Percentiles rank a stretch among this genome's conserved stretches.
Evolutionary conservation across 2,888 invertebrate species (phyloP).

Genomic region (Frankliniella fusca): DNA sequence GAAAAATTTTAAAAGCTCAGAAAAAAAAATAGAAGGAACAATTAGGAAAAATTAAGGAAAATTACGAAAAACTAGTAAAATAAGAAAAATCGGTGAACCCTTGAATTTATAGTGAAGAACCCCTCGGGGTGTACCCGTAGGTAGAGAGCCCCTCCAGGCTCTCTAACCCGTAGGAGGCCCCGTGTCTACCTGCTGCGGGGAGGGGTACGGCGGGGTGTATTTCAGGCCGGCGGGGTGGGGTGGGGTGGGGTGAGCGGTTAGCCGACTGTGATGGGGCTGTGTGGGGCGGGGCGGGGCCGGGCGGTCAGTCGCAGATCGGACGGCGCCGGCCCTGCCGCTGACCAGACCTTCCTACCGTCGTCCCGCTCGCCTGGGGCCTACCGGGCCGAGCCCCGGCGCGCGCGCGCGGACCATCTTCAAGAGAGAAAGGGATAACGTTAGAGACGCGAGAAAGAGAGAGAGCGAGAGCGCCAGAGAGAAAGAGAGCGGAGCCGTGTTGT

Average conservation of each 20-base stretch:
- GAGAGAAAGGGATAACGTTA: neutral
- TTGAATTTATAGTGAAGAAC: no score
- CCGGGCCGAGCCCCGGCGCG: neutral
- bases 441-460: neutral
- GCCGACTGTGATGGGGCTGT: no score
- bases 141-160: no score
- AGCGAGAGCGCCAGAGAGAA: neutral
- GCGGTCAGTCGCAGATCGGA: slow-evolving; percentile 15
- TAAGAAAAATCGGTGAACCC: no score
- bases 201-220: neutral
- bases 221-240: neutral
- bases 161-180: no score
- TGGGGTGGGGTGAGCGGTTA: neutral
- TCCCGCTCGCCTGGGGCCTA: neutral
- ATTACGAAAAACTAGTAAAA: no score
- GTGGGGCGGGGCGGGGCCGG: neutral
- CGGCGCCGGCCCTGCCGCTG: neutral
- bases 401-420: neutral
- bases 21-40: no score
- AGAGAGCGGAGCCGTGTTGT: neutral
- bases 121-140: no score
- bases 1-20: no score
- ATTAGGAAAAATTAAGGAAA: no score
- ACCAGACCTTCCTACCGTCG: neutral
- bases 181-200: neutral